These are phyloP conservation scores for Dasysyrphus tricinctus DNA, from an alignment of 2,888 invertebrate genomes.

Conservation along the genomic window DNA sequence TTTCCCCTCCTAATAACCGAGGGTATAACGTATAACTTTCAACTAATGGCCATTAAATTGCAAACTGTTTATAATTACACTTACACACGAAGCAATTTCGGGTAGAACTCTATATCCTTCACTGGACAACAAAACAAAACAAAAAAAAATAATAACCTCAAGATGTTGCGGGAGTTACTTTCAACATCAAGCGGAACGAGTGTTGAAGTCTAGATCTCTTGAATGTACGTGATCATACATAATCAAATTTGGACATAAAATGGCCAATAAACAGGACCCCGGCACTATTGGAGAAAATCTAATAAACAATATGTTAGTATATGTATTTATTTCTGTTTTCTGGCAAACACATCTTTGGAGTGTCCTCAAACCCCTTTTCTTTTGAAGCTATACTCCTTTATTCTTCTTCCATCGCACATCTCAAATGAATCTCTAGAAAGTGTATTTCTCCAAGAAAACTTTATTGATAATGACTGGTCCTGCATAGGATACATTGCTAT, in stretches of 20 bases:
- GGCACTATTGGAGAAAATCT: slow-evolving; percentile 35
- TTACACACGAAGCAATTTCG: slow-evolving; percentile 54
- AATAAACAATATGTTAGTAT: slow-evolving; percentile 63
- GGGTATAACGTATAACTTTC: slow-evolving; percentile 37
- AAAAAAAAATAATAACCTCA: slow-evolving; percentile 49
- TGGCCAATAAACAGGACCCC: slow-evolving; percentile 53
- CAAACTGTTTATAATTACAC: slow-evolving; percentile 72
- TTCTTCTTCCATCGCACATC: not conserved
- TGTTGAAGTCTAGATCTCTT: slow-evolving; percentile 47
- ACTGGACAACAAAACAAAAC: slow-evolving; percentile 1
- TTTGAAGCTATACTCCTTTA: not conserved
- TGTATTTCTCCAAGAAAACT: slow-evolving; percentile 66
- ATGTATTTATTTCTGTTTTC: slow-evolving; percentile 51
- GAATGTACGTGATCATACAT: slow-evolving; percentile 76
- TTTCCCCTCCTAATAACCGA: not conserved
- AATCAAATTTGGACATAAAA: slow-evolving; percentile 75
- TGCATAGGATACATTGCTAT: slow-evolving; percentile 55
- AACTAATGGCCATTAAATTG: slow-evolving; percentile 74
- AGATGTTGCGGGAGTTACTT: slow-evolving; percentile 65
- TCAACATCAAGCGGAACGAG: slow-evolving; percentile 8
- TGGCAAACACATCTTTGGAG: slow-evolving; percentile 53
- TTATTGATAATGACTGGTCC: slow-evolving; percentile 71
- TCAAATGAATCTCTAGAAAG: slow-evolving; percentile 32
- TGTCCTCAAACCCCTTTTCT: slow-evolving; percentile 12
- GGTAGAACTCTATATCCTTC: not conserved